Base-by-base conservation (phyloP, 1,140 invertebrate genomes). In the Dreissena rostriformis region DNA sequence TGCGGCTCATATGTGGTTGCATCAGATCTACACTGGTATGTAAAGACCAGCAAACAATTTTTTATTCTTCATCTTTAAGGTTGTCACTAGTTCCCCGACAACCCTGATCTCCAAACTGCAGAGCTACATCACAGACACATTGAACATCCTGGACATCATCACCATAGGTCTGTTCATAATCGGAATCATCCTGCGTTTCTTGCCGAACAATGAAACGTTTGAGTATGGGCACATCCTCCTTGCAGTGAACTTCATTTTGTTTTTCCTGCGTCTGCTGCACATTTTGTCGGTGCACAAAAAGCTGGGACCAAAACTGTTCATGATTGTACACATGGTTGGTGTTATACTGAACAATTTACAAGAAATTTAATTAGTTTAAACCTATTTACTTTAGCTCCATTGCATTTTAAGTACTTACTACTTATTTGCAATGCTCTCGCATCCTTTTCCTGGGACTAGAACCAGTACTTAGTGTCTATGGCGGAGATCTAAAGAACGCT, bases 261-360 rank as follows among this genome's bases (percentile, higher is more conserved):
- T 93, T 84, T 94, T 90, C 73, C 89, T 93, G 53, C 82, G 93
- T 11, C 86, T 93, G 53, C 86, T 94, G 51, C 91, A 93, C 78
- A 93, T 93, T 28, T 94, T 93, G 82, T 93, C 92, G 26, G 91
- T 93, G 1, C 88, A 92, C 70, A 90, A 92, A 82, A 86, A 91
- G 71, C 90, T 94, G 12, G 94, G 94, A 55, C 94, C 94, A 11
- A 94, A 94, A 80, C 90, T 94, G 7, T 93, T 94, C 28, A 94
- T 95, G 91, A 94, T 94, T 76, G 90, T 91, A 57, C 87, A 91
- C 84, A 94, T 94, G 94, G 93, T 94, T 82, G 8, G 39, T 39
- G 39, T 39, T 8, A 39, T 39, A 39, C 8, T 39, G 39, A 8
- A 39, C 39, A 39, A 39, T 39, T 39, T 39, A 39, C 8, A 8